Evolutionary conservation across 2,113 vertebrate genomes (phyloP), one percentile per base, ranked within the genome.

Genomic region (Falcunculus frontatus): DNA sequence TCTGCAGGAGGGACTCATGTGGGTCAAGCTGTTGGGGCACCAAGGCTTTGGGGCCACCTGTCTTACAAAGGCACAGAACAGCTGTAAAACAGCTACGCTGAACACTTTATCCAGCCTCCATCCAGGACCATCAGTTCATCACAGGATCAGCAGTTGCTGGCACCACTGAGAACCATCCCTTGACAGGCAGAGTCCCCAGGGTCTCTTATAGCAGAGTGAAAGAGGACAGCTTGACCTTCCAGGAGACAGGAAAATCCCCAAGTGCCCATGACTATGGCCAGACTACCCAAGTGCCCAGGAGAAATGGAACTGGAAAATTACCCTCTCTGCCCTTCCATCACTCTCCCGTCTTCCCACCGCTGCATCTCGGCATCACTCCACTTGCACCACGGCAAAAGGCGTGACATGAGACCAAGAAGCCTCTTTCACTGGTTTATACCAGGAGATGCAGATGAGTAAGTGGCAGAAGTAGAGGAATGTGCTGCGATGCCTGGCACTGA

Each of bases 371-470:
- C 91, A 73, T 80, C 82, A 80, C 63, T 78, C 56, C 33, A 6
- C 65, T 55, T 72, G 78, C 21, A 13, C 63, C 62, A 60, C 41
- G 23, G 83, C 91, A 90, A 90, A 81, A 89, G 32, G n/a, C 49
- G 47, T 91, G 93, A 85, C 64, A 87, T 76, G 57, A 82, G 55
- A 90, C 94, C 77, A 94, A 95, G 62, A 29, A 81, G 52, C 26
- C 80, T 87, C 64, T 93, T 95, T 82, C 68, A 67, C 35, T 23
- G 33, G 21, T 41, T 90, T 93, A 37, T 75, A 68, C 42, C 64
- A 83, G 87, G 67, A 75, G 52, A 87, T 81, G 47, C 82, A 94
- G 94, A 94, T 73, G 80, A 93, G 46, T 74, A 81, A 80, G 50
- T 9, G 11, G 47, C 56, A 88, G 94, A 49, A 77, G 46, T 42